phyloP scores from a whole-genome alignment of 1,140 invertebrate genomes.

The Caerostris darwini region DNA sequence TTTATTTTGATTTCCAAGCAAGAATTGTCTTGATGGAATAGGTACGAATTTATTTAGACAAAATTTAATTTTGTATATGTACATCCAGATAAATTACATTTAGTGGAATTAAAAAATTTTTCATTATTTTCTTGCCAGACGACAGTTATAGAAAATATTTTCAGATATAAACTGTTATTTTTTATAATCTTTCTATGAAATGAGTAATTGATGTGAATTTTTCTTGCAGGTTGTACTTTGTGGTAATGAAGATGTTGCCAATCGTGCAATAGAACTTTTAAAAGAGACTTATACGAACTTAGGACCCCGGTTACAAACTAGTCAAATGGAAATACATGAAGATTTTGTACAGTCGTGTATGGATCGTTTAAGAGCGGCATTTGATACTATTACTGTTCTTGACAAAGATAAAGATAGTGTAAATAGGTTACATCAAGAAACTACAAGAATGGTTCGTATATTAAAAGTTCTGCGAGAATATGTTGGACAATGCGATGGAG shows the following conservation, averaged over 20 bases:
- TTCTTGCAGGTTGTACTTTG: constrained; percentile 89
- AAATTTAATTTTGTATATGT: no score
- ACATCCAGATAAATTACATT: no score
- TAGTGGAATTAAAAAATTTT: no score
- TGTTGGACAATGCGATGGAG: constrained; percentile 96
- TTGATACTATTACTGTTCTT: constrained; percentile 84
- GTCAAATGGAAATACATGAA: constrained; percentile 91
- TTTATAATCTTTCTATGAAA: neutral
- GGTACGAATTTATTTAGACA: no score
- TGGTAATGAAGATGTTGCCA: constrained; percentile 94
- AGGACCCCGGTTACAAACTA: constrained; percentile 90
- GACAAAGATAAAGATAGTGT: constrained; percentile 84
- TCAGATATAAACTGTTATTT: neutral
- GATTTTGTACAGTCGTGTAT: constrained; percentile 94
- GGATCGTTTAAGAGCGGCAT: constrained; percentile 92
- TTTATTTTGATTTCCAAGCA: no score
- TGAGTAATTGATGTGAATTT: neutral
- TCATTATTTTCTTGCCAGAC: no score
- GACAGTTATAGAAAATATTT: no score
- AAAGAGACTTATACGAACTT: constrained; percentile 97
- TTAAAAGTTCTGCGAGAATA: constrained; percentile 97
- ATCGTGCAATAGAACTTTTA: constrained; percentile 93
- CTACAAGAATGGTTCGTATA: constrained; percentile 95
- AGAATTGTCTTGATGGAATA: no score
- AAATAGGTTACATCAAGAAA: constrained; percentile 86